These are phyloP conservation scores for Oncopodura yosiiana DNA, from an alignment of 1,140 invertebrate genomes.

Conservation along the genomic window DNA sequence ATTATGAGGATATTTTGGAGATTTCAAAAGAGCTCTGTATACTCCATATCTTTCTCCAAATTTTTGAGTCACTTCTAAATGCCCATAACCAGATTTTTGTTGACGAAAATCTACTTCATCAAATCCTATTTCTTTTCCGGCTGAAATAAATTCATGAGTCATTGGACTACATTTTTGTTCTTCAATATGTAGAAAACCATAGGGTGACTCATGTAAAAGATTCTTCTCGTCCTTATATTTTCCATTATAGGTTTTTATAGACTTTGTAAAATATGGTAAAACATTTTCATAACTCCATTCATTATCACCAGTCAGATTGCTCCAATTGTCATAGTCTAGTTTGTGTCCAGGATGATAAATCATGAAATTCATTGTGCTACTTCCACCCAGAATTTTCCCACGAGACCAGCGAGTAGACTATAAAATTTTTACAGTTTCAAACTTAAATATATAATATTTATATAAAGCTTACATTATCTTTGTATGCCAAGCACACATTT, in stretches of 20 bases:
- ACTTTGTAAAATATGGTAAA: slow-evolving; percentile 41
- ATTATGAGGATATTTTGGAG: slow-evolving; percentile 40
- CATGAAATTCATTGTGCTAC: slow-evolving; percentile 53
- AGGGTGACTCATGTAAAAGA: slow-evolving; percentile 11
- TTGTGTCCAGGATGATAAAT: slow-evolving; percentile 51
- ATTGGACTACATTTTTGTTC: slow-evolving; percentile 23
- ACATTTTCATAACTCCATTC: slow-evolving; percentile 49
- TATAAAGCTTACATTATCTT: not conserved
- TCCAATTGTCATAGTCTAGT: slow-evolving; percentile 51
- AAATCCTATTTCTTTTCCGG: slow-evolving; percentile 42
- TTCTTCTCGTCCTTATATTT: not conserved
- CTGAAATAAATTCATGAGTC: slow-evolving; percentile 43
- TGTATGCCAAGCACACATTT: not conserved
- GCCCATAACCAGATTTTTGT: slow-evolving; percentile 35
- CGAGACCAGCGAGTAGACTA: slow-evolving; percentile 35
- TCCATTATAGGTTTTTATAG: not conserved
- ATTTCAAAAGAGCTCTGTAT: slow-evolving; percentile 47
- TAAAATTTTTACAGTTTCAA: too few species aligned
- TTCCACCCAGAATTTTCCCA: slow-evolving; percentile 53
- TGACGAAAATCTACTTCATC: slow-evolving; percentile 45
- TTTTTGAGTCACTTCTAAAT: slow-evolving; percentile 15
- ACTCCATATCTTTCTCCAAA: slow-evolving; percentile 44
- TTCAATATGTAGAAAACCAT: slow-evolving; percentile 25
- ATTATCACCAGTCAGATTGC: slow-evolving; percentile 38
- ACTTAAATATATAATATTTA: not conserved